Conservation (phyloP, 1,140 invertebrate genomes). For the Homalodisca vitripennis region DNA sequence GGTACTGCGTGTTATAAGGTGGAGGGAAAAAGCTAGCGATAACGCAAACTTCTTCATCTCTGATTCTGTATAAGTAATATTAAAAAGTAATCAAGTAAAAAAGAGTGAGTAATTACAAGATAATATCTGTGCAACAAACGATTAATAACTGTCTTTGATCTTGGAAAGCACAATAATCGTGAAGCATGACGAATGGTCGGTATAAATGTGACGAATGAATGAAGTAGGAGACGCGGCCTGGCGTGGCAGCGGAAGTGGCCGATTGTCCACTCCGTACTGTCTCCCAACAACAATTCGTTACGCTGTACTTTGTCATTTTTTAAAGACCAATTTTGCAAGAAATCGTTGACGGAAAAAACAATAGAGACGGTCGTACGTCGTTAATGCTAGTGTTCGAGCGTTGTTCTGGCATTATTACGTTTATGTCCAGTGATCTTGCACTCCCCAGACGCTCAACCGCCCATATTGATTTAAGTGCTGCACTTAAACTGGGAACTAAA, state of each 20-base stretch:
- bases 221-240: not conserved
- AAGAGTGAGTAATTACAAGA: slow-evolving; percentile 5
- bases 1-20: too few species aligned
- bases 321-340: slow-evolving; percentile 14
- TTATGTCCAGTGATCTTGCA: not conserved
- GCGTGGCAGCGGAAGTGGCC: not conserved
- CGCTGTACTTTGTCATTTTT: slow-evolving; percentile 9
- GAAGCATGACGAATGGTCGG: slow-evolving; percentile 6
- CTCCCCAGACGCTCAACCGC: not conserved
- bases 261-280: not conserved
- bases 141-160: not conserved
- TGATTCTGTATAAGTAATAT: too few species aligned
- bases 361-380: not conserved
- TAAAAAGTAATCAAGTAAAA: too few species aligned
- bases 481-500: not conserved
- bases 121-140: not conserved
- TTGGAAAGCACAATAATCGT: not conserved
- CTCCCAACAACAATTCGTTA: slow-evolving; percentile 21
- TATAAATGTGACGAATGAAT: slow-evolving; percentile 23
- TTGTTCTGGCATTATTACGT: not conserved
- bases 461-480: slow-evolving; percentile 14
- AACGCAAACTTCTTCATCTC: too few species aligned
- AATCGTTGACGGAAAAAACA: slow-evolving; percentile 14
- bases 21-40: too few species aligned
- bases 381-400: slow-evolving; percentile 8